phyloP scores from a whole-genome alignment of 2,888 invertebrate species.

The Osmoderma eremita region DNA sequence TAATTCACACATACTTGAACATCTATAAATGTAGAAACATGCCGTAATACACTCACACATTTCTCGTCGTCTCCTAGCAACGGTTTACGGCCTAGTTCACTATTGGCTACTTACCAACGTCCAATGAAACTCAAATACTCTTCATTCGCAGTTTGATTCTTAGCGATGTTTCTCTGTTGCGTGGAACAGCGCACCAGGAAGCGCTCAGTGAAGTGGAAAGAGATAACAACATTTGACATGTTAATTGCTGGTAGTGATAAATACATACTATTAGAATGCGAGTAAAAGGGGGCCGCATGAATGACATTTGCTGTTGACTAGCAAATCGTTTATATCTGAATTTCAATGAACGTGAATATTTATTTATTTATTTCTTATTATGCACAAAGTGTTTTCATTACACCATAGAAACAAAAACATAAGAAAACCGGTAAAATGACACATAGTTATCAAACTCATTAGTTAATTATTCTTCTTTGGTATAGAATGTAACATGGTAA shows the following conservation, averaged over 20 bases:
- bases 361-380: too few species aligned
- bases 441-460: too few species aligned
- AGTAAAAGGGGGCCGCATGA: constrained; percentile 5
- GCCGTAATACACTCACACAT: constrained; percentile 23
- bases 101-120: constrained; percentile 53
- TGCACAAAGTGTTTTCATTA: too few species aligned
- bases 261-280: constrained; percentile 24
- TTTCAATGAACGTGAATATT: neutral
- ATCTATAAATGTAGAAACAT: constrained; percentile 17
- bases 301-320: constrained; percentile 16
- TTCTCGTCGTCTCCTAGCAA: constrained; percentile 53
- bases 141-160: constrained; percentile 54
- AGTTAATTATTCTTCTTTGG: too few species aligned
- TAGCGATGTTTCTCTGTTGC: constrained; percentile 47
- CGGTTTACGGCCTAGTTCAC: constrained; percentile 53
- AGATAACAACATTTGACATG: constrained; percentile 23
- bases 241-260: constrained; percentile 22
- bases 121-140: constrained; percentile 52
- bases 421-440: too few species aligned
- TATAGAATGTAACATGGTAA: too few species aligned
- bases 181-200: constrained; percentile 10
- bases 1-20: constrained; percentile 12
- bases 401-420: too few species aligned
- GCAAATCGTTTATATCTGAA: constrained; percentile 18
- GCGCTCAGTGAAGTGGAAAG: constrained; percentile 18